Conservation (phyloP, 2,113 vertebrate genomes). For the Pterocles burchelli region DNA sequence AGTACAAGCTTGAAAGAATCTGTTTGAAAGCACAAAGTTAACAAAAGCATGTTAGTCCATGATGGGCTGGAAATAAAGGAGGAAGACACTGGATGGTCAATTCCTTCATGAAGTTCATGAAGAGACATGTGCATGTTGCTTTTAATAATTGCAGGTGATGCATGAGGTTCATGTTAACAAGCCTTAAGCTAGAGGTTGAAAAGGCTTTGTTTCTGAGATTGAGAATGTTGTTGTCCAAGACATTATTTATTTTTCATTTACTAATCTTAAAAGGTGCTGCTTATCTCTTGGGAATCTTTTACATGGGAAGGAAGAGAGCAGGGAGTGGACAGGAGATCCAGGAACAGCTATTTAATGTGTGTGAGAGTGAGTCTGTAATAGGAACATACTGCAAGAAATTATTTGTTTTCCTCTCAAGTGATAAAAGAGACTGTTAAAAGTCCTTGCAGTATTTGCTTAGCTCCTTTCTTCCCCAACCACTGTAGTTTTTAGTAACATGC, state of each 20-base stretch:
- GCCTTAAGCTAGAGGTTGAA: background rate
- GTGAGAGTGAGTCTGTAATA: background rate
- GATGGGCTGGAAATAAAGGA: background rate
- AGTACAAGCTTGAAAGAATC: background rate
- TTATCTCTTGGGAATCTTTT: constrained; percentile 42
- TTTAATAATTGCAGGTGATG: background rate
- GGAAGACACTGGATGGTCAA: background rate
- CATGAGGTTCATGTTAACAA: background rate
- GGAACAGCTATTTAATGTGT: background rate
- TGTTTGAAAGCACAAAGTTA: background rate
- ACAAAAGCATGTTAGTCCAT: background rate
- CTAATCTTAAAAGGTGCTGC: constrained; percentile 24
- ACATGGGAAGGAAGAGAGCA: background rate
- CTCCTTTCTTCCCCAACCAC: background rate
- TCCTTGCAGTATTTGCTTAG: background rate
- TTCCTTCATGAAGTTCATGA: background rate
- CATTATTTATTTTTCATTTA: constrained; percentile 1
- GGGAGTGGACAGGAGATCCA: background rate
- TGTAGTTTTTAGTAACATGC: background rate
- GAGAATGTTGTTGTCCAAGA: constrained; percentile 1
- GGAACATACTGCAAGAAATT: background rate
- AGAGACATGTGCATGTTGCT: background rate
- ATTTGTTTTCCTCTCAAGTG: background rate
- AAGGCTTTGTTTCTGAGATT: constrained; percentile 4
- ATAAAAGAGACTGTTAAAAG: background rate